Evolutionary conservation across 2,888 invertebrate species (phyloP), one percentile per base, ranked within the genome.

Genomic region (Unio pictorum): DNA sequence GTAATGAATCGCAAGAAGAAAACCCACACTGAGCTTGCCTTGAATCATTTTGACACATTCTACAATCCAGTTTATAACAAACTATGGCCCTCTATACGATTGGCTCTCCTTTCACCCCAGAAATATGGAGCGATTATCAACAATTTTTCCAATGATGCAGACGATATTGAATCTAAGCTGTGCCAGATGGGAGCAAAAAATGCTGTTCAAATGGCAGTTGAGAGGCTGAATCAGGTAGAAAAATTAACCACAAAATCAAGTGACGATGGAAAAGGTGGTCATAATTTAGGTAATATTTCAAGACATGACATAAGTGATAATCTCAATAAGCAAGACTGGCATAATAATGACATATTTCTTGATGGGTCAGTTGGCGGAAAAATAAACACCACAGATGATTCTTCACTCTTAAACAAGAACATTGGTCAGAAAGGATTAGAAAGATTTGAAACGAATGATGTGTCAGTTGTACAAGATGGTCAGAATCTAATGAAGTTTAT

Each of bases 111-210:
- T 1, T 93, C 94, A 1, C 92, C 93, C 57, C 94, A 94, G 74
- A 99, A 98, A 90, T 96, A 97, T 89, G 93, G 96, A 73, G 98
- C 98, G 4, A 91, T 99, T 66, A 92, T 98, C 2, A 99, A 99
- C 90, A 96, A 95, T 88, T 97, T 94, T 67, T n/a, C 66, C 55
- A 64, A 60, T 75, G 71, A 79, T 28, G 8, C 67, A 30, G 64
- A 74, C 17, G 71, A 76, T 45, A 67, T 67, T 28, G 17, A 55
- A 55, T 66, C 74, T 5, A 58, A 59, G 11, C 72, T 85, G n/a
- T 56, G 30, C 61, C 72, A 81, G 18, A 69, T 76, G n/a, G 87
- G 87, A 26, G 79, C 86, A 26, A 62, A 72, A 55, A 74, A 88
- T 76, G 79, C 84, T 17, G 70, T 85, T 34, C 28, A 73, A 15